These are phyloP conservation scores for Mallotus villosus DNA, from an alignment of 2,797 vertebrate species.

Conservation along the genomic window DNA sequence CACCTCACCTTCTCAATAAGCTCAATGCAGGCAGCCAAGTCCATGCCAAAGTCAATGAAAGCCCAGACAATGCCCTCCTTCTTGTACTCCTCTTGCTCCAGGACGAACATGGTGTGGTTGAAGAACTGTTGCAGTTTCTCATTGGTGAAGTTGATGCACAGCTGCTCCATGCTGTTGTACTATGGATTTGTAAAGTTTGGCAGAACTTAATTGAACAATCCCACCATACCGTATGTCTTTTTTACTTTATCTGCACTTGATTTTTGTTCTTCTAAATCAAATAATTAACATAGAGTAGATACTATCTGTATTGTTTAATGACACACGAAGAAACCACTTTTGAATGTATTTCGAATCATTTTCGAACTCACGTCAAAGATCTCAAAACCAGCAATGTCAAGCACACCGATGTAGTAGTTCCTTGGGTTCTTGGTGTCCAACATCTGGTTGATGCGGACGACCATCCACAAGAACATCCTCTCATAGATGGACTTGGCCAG, in stretches of 20 bases:
- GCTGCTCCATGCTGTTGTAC: conserved; percentile 61
- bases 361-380: conserved; percentile 73
- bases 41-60: conserved; percentile 66
- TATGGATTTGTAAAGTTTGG: background rate
- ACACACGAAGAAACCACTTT: no score
- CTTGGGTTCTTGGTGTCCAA: conserved; percentile 74
- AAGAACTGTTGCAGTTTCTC: conserved; percentile 58
- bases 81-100: conserved; percentile 23
- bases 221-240: no score
- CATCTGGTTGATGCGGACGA: conserved; percentile 73
- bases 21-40: conserved; percentile 68
- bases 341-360: no score
- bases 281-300: no score
- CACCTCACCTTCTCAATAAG: conserved; percentile 51
- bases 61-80: conserved; percentile 41
- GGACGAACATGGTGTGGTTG: conserved; percentile 60
- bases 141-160: conserved; percentile 66
- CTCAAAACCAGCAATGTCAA: conserved; percentile 80
- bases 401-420: conserved; percentile 75
- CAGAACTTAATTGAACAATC: no score
- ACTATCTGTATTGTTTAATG: no score
- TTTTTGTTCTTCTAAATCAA: no score
- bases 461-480: conserved; percentile 79
- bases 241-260: no score
- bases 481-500: conserved; percentile 77